Evolutionary conservation across 2,888 invertebrate genomes (phyloP).

Genomic region (Amphipoea lucens): DNA sequence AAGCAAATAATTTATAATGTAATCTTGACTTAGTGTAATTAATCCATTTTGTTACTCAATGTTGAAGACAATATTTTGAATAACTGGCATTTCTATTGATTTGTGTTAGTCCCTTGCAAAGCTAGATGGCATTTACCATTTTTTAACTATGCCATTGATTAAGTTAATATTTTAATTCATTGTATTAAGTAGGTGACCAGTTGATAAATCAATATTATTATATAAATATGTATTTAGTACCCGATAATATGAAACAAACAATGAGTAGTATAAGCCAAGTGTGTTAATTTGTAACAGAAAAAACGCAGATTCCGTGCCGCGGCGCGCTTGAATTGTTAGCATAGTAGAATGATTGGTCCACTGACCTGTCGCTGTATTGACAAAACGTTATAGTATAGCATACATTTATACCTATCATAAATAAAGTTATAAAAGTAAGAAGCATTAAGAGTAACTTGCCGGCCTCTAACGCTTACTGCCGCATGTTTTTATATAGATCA

Average conservation of each 20-base stretch:
- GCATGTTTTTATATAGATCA: conserved; percentile 44
- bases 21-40: conserved; percentile 60
- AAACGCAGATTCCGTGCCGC: background rate
- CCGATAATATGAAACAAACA: conserved; percentile 44
- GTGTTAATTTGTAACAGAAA: conserved; percentile 43
- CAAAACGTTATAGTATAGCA: conserved; percentile 21
- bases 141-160: conserved; percentile 60
- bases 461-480: conserved; percentile 36
- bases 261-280: conserved; percentile 56
- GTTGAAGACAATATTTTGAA: conserved; percentile 48
- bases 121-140: conserved; percentile 60
- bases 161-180: conserved; percentile 49
- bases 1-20: conserved; percentile 61
- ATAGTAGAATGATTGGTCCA: conserved; percentile 14
- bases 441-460: conserved; percentile 23
- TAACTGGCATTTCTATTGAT: conserved; percentile 63
- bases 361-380: conserved; percentile 21
- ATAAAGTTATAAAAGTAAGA: conserved; percentile 26
- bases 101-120: conserved; percentile 47
- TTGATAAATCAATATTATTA: conserved; percentile 55
- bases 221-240: conserved; percentile 38
- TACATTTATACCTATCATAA: conserved; percentile 22
- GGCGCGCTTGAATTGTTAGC: conserved; percentile 17
- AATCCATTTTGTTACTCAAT: conserved; percentile 58
- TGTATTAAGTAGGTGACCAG: conserved; percentile 49